Evolutionary conservation across 2,113 vertebrate species (phyloP).

Genomic region (Glaucidium brasilianum): DNA sequence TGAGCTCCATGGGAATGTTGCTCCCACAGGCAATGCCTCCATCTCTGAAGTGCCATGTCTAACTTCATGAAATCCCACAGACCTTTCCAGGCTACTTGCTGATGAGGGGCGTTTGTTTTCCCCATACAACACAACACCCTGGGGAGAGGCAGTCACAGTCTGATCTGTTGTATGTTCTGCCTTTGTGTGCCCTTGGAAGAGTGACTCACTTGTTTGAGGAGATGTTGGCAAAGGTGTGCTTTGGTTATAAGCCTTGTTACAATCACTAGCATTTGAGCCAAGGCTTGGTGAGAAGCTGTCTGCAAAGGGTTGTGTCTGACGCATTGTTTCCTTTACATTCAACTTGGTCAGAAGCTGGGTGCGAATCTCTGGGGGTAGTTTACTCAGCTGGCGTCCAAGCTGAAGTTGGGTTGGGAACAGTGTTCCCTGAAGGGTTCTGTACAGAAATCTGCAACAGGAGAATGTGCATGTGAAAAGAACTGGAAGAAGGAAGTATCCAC

Average conservation of each 20-base stretch:
- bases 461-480: not conserved
- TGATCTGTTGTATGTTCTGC: not conserved
- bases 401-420: slow-evolving; percentile 88
- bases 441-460: slow-evolving; percentile 82
- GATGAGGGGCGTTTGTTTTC: not conserved
- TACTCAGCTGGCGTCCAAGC: slow-evolving; percentile 85
- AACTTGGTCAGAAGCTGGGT: slow-evolving; percentile 64
- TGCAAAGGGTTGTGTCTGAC: not conserved
- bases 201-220: not conserved
- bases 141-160: not conserved
- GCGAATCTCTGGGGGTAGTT: slow-evolving; percentile 62
- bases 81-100: slow-evolving; percentile 20
- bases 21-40: slow-evolving; percentile 5
- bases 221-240: not conserved
- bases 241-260: not conserved
- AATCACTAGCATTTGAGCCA: not conserved
- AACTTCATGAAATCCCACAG: slow-evolving; percentile 53
- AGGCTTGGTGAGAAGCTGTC: slow-evolving; percentile 6
- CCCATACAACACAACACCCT: not conserved
- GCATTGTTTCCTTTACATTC: not conserved
- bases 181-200: not conserved
- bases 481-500: not conserved
- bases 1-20: not conserved
- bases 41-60: not conserved
- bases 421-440: slow-evolving; percentile 88